Evolutionary conservation across 2,113 vertebrate species (phyloP).

Genomic region (Stegostoma tigrinum): DNA sequence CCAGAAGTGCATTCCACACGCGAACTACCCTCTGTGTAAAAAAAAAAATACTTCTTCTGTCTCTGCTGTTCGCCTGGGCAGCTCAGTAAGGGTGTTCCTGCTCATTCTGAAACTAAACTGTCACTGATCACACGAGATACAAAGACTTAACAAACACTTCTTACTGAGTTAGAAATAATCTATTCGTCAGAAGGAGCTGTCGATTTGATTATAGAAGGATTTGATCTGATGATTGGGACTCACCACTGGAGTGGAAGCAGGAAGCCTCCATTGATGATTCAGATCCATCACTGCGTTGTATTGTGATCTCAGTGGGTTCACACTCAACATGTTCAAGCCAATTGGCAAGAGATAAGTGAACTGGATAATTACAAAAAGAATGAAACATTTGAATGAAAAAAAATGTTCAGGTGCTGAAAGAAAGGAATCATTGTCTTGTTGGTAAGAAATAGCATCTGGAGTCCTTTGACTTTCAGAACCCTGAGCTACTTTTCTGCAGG

Average conservation of each 20-base stretch:
- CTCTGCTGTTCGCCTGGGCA: background rate
- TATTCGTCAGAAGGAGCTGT: background rate
- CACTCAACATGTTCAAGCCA: background rate
- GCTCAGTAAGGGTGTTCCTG: background rate
- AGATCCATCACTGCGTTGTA: background rate
- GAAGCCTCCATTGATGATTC: background rate
- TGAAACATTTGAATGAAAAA: background rate
- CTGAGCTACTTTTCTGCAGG: background rate
- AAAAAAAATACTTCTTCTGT: too few species aligned
- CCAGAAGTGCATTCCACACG: too few species aligned
- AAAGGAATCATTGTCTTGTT: background rate
- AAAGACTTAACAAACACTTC: background rate
- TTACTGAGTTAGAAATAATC: background rate
- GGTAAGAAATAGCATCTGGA: background rate
- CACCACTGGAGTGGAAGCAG: background rate
- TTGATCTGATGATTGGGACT: background rate
- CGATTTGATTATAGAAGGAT: background rate
- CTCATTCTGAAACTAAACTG: background rate
- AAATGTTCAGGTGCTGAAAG: background rate
- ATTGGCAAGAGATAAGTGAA: background rate
- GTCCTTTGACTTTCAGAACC: background rate
- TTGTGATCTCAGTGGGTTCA: background rate
- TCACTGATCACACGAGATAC: background rate
- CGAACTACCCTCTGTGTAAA: too few species aligned
- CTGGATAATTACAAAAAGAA: background rate